A percentile compares a stretch with the other conserved stretches of the same genome.
Evolutionary conservation across 2,113 vertebrate genomes (phyloP).

Genomic region (Vulpes vulpes): DNA sequence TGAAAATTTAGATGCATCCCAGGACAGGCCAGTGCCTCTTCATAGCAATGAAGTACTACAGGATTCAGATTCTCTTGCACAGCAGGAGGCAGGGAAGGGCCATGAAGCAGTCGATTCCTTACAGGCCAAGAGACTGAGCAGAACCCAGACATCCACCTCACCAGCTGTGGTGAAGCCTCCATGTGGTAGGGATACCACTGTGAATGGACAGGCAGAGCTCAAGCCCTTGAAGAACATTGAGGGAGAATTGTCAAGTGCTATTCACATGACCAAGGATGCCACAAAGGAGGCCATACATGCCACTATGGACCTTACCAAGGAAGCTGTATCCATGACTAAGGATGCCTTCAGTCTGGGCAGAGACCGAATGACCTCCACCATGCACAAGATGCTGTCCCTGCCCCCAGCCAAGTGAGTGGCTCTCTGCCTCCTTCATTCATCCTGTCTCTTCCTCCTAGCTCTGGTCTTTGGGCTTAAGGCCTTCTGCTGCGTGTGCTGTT

Average conservation of each 20-base stretch:
- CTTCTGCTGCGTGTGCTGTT: background rate
- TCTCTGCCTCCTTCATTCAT: background rate
- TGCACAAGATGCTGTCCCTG: constrained; percentile 95
- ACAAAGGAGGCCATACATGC: constrained; percentile 95
- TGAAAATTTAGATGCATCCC: constrained; percentile 75
- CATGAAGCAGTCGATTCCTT: constrained; percentile 90
- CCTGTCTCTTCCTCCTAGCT: background rate
- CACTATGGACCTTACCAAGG: constrained; percentile 97
- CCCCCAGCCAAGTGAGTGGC: constrained; percentile 91
- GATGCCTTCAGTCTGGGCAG: constrained; percentile 95
- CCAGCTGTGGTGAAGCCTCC: constrained; percentile 28
- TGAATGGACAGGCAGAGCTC: constrained; percentile 83
- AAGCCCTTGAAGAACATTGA: constrained; percentile 92
- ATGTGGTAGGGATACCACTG: background rate
- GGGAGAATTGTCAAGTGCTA: constrained; percentile 93
- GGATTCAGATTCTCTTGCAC: background rate
- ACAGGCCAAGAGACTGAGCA: constrained; percentile 74
- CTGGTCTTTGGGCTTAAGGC: background rate
- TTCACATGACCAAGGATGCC: constrained; percentile 94
- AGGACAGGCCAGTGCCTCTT: constrained; percentile 71
- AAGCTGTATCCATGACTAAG: constrained; percentile 95
- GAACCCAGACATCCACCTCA: constrained; percentile 71
- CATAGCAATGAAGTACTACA: constrained; percentile 72
- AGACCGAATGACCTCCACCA: constrained; percentile 92
- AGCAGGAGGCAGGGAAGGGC: constrained; percentile 84